Percentiles rank a stretch among this genome's conserved stretches.
phyloP scores from a whole-genome alignment of 2,797 vertebrate species.

The Hyperoplus immaculatus region DNA sequence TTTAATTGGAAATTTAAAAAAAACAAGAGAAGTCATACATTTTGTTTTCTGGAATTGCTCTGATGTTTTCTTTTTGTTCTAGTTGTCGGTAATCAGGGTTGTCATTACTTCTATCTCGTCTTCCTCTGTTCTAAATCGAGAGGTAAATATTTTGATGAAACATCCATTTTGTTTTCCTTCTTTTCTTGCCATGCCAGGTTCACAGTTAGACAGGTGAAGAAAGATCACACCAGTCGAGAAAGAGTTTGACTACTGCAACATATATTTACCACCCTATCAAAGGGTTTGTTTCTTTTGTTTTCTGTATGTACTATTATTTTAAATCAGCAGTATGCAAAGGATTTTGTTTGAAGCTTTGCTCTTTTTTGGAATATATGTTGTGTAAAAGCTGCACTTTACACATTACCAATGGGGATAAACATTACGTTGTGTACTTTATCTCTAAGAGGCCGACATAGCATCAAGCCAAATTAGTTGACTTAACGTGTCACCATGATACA shows the following conservation, averaged over 20 bases:
- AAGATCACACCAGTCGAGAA: conserved; percentile 48
- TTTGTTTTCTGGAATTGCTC: conserved; percentile 28
- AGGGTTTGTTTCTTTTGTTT: conserved; percentile 55
- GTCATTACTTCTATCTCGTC: conserved; percentile 33
- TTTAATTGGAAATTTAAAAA: conserved; percentile 43
- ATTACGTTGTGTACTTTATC: conserved; percentile 36
- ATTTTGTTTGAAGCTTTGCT: conserved; percentile 53
- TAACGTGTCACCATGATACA: conserved; percentile 19
- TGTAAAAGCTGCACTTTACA: conserved; percentile 83
- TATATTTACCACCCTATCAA: conserved; percentile 56
- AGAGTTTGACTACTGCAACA: conserved; percentile 63
- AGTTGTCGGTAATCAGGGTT: conserved; percentile 50
- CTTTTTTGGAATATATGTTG: conserved; percentile 52
- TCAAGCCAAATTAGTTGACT: conserved; percentile 69
- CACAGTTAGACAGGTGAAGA: conserved; percentile 38
- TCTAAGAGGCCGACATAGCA: conserved; percentile 43
- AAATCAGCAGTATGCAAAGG: conserved; percentile 63
- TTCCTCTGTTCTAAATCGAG: conserved; percentile 34
- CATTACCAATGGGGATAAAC: conserved; percentile 61
- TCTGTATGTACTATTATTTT: conserved; percentile 57
- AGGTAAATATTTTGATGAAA: conserved; percentile 27
- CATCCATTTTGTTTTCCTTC: conserved; percentile 24
- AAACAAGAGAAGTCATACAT: conserved; percentile 45
- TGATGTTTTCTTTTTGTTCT: conserved; percentile 53
- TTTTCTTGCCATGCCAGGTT: conserved; percentile 49